Evolutionary conservation across 2,797 vertebrate species (phyloP), one percentile per base, ranked within the genome.

Genomic region (Pangasius mekongensis): DNA sequence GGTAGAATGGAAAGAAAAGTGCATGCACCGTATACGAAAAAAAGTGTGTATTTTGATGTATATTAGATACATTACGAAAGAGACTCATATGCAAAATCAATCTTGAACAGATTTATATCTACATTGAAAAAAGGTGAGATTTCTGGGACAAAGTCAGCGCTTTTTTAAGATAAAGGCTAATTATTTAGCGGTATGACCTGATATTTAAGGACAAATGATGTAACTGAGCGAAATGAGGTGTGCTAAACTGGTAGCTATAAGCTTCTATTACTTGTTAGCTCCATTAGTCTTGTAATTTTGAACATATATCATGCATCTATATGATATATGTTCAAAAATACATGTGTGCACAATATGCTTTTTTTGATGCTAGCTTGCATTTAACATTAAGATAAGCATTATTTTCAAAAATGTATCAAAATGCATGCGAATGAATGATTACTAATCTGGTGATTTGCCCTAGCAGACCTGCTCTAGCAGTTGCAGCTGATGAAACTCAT

Each of bases 391-490:
- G 67, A 39, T 13, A 47, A 74, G 24, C 20, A 14, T 49, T n/a
- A 20, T 16, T 69, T 69, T 69, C 0, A 3, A 52, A 52, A 30
- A 30, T 4, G 1, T 3, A 43, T 47, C 36, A 10, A 13, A 74
- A 47, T 13, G 22, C n/a, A 1, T n/a, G 43, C 13, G 43, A 27
- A 52, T 78, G 5, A 10, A 54, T 9, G 6, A 9, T 78, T n/a
- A 3, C 0, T 9, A 11, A 56, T 56, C 64, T 33, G 60, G 33
- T 58, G 77, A 69, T 71, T 93, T 69, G 27, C 91, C 91, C 90
- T 95, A 94, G 94, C 95, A 95, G 93, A 93, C 93, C 94, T 93
- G 93, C 94, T 94, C 92, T 91, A 91, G 89, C 67, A 77, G 58
- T 39, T 86, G n/a, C 84, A 90, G 89, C 83, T 91, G 88, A 73